A percentile compares a stretch with the other conserved stretches of the same genome.
Evolutionary conservation across 2,888 invertebrate genomes (phyloP).

Genomic region (Luperina testacea): DNA sequence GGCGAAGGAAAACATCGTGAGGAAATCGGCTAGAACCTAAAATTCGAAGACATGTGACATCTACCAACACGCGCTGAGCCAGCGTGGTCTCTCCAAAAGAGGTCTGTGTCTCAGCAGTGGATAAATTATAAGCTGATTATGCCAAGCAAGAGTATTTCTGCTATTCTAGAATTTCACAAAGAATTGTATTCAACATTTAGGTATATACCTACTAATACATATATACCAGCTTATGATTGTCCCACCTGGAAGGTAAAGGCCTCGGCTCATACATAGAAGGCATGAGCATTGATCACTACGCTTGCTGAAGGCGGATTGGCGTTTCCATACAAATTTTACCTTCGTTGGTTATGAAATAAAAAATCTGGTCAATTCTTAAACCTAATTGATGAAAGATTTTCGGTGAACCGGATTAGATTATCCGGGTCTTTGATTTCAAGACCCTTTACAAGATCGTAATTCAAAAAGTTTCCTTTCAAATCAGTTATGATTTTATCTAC

Average conservation of each 20-base stretch:
- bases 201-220: neutral
- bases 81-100: no score
- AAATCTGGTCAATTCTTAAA: neutral
- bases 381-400: neutral
- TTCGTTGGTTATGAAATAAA: neutral
- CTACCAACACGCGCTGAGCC: no score
- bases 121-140: no score
- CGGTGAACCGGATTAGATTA: no score
- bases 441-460: neutral
- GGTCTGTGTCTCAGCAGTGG: no score
- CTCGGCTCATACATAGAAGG: neutral
- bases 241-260: neutral
- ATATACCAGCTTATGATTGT: neutral
- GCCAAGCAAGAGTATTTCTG: neutral
- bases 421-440: neutral
- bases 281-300: neutral
- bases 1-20: no score
- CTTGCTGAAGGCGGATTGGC: neutral
- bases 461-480: no score
- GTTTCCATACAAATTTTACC: neutral
- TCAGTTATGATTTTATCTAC: constrained; percentile 7
- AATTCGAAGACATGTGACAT: no score
- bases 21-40: no score
- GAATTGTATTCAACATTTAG: neutral
- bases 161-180: neutral